These are phyloP conservation scores for Gasteruption jaculator DNA, from an alignment of 2,888 invertebrate genomes.

Conservation along the genomic window DNA sequence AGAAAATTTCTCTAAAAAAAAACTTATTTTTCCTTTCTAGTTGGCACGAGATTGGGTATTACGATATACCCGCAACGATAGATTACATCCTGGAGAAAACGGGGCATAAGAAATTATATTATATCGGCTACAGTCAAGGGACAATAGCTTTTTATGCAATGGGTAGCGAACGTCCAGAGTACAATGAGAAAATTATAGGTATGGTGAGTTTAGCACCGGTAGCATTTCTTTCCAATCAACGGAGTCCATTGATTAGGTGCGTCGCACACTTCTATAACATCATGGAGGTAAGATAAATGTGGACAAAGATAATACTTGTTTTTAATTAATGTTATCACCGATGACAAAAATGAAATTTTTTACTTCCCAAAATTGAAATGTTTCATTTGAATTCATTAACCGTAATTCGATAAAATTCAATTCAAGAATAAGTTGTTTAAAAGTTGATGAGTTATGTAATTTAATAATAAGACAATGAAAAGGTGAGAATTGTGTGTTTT, in stretches of 20 bases:
- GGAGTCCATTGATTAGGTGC: constrained; percentile 43
- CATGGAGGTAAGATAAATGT: constrained; percentile 37
- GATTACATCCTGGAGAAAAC: constrained; percentile 54
- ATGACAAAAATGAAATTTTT: no score
- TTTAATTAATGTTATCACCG: no score
- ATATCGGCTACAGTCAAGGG: constrained; percentile 62
- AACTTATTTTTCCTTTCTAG: constrained; percentile 49
- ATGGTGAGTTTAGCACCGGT: constrained; percentile 50
- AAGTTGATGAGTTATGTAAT: no score
- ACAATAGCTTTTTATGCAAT: constrained; percentile 50
- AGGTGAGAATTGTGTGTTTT: no score
- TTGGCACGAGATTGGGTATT: constrained; percentile 60
- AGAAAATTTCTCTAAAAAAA: no score
- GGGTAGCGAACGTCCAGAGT: constrained; percentile 47
- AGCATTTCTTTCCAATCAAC: constrained; percentile 46
- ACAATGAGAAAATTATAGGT: constrained; percentile 44
- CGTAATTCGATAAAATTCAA: no score
- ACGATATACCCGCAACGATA: constrained; percentile 60
- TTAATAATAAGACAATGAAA: no score
- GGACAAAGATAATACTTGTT: background rate
- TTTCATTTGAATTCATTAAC: no score
- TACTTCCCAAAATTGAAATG: background rate
- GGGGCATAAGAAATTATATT: constrained; percentile 52
- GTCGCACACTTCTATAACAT: constrained; percentile 38
- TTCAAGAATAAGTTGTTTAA: no score